These are phyloP conservation scores for Poeciliopsis prolifica DNA, from an alignment of 2,113 vertebrate genomes.

Conservation along the genomic window DNA sequence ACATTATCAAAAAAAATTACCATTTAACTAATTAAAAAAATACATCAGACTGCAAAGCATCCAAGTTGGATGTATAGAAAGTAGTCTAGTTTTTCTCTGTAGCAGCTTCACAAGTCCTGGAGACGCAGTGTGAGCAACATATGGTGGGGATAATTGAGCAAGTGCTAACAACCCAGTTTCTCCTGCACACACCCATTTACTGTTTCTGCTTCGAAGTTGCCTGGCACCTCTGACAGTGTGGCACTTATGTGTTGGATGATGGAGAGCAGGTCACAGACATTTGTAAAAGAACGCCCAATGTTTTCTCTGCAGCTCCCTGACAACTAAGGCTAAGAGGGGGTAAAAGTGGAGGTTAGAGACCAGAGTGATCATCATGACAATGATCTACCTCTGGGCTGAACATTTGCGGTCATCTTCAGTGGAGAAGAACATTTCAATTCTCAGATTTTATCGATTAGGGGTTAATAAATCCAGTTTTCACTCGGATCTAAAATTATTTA, in stretches of 20 bases:
- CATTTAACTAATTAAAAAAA: background rate
- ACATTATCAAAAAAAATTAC: background rate
- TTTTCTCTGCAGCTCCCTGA: constrained; percentile 31
- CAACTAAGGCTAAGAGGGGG: constrained; percentile 20
- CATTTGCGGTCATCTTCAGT: background rate
- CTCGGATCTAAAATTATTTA: background rate
- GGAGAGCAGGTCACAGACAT: constrained; percentile 27
- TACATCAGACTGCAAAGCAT: background rate
- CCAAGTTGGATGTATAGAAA: constrained; percentile 10
- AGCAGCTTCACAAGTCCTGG: constrained; percentile 12
- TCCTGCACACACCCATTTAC: constrained; percentile 23
- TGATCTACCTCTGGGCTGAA: constrained; percentile 58
- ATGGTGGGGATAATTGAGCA: constrained; percentile 42
- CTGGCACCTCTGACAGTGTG: constrained; percentile 8
- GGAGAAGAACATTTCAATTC: background rate
- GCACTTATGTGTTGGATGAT: constrained; percentile 30
- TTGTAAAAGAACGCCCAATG: constrained; percentile 6
- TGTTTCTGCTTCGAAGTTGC: constrained; percentile 12
- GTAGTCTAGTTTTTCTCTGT: background rate
- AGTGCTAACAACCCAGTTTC: constrained; percentile 16
- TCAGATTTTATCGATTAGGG: background rate
- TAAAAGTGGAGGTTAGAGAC: constrained; percentile 29
- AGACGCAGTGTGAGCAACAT: constrained; percentile 15
- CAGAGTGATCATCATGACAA: constrained; percentile 58
- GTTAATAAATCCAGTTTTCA: background rate